phyloP scores from a whole-genome alignment of 1,140 invertebrate species.

The Eupristina koningsbergeri region DNA sequence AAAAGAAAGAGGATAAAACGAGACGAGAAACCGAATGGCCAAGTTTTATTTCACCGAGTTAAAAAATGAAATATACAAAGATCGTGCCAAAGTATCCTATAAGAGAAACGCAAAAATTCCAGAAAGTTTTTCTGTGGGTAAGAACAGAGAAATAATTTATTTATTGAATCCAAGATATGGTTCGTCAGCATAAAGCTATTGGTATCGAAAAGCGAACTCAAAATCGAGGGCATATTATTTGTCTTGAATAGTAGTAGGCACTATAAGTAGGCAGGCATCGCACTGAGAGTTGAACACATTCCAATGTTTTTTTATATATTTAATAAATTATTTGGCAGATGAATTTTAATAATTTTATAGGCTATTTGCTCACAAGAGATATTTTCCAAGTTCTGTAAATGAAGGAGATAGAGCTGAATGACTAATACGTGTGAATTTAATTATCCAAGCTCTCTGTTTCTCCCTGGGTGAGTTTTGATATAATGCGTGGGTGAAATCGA shows the following conservation, averaged over 20 bases:
- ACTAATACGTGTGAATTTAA: slow-evolving; percentile 14
- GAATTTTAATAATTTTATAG: slow-evolving; percentile 20
- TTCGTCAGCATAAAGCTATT: not conserved
- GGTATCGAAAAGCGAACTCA: not conserved
- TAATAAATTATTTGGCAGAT: not conserved
- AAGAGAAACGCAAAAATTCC: not conserved
- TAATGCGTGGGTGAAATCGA: not conserved
- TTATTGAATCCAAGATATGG: slow-evolving; percentile 12
- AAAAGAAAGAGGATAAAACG: slow-evolving; percentile 19
- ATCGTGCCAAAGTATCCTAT: not conserved
- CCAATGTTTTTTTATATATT: not conserved
- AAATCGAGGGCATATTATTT: not conserved
- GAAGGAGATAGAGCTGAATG: slow-evolving; percentile 24
- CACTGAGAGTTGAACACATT: no score
- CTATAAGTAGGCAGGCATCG: not conserved
- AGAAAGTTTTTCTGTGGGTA: not conserved
- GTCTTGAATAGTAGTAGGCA: not conserved
- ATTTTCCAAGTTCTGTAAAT: slow-evolving; percentile 19
- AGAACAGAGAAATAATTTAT: slow-evolving; percentile 27
- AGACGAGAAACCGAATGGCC: not conserved
- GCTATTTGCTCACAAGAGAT: not conserved
- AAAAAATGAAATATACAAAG: slow-evolving; percentile 29
- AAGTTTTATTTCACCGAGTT: slow-evolving; percentile 38
- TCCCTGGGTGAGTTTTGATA: not conserved
- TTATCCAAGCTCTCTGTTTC: slow-evolving; percentile 2